These are phyloP conservation scores for Telmatherina bonti DNA, from an alignment of 2,797 vertebrate genomes.

Conservation along the genomic window DNA sequence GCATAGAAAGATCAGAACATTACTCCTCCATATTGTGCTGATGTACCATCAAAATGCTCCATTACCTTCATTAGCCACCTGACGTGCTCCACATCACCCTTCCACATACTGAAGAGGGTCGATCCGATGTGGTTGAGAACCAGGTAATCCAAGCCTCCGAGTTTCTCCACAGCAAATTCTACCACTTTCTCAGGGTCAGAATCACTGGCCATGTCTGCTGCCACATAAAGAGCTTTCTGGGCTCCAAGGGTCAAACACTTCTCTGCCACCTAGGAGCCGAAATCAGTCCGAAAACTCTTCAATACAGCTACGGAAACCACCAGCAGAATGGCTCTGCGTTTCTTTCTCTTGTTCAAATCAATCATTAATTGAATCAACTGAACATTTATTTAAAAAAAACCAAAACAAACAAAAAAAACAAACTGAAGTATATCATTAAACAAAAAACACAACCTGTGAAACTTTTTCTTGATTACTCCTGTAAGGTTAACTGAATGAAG, in stretches of 20 bases:
- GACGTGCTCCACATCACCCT: slow-evolving; percentile 80
- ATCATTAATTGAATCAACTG: no score
- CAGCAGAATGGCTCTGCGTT: no score
- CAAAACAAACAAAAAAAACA: no score
- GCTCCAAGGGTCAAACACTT: slow-evolving; percentile 81
- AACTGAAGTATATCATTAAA: no score
- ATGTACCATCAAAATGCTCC: background rate
- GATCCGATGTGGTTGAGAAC: slow-evolving; percentile 89
- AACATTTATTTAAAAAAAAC: no score
- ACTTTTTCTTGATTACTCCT: no score
- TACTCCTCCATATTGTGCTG: background rate
- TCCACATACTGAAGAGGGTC: slow-evolving; percentile 82
- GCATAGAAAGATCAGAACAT: slow-evolving; percentile 4
- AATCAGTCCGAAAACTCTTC: background rate
- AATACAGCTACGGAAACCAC: no score
- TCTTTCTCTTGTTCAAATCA: no score
- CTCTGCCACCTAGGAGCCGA: slow-evolving; percentile 27
- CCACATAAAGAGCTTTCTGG: slow-evolving; percentile 82
- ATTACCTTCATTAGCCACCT: slow-evolving; percentile 89
- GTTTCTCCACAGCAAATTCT: slow-evolving; percentile 85
- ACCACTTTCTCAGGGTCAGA: slow-evolving; percentile 84
- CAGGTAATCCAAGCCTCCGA: slow-evolving; percentile 89
- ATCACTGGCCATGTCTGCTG: slow-evolving; percentile 86
- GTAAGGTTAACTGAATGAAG: no score
- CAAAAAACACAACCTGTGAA: no score